Percentiles rank a stretch among this genome's conserved stretches.
phyloP scores from a whole-genome alignment of 2,113 vertebrate species.

The Catharus fuscescens region DNA sequence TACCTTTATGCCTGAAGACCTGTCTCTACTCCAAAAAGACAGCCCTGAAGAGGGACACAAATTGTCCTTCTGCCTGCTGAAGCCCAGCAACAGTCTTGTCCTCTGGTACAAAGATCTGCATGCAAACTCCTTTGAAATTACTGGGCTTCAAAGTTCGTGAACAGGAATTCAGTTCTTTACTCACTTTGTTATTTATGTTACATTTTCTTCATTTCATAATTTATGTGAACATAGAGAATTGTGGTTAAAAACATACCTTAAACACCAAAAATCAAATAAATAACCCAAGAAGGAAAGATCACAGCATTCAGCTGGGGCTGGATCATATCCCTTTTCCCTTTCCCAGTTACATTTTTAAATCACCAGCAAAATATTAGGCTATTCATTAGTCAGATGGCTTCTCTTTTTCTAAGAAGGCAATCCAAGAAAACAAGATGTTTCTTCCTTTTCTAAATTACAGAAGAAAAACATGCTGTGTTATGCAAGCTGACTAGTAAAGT shows the following conservation, averaged over 20 bases:
- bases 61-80: not conserved
- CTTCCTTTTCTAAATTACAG: not conserved
- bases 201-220: not conserved
- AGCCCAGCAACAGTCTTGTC: not conserved
- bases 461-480: not conserved
- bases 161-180: not conserved
- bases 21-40: not conserved
- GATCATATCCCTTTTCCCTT: not conserved
- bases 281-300: not conserved
- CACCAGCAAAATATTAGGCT: not conserved
- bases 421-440: not conserved
- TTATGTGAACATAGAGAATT: not conserved
- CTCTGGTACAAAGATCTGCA: not conserved
- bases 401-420: not conserved
- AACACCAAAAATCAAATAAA: not conserved
- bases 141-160: not conserved
- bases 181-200: not conserved
- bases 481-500: not conserved
- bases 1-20: not conserved
- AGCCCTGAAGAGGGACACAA: not conserved
- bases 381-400: not conserved
- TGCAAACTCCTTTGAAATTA: not conserved
- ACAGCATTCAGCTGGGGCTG: not conserved
- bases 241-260: not conserved
- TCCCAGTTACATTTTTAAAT: not conserved